phyloP scores from a whole-genome alignment of 2,113 vertebrate genomes.

The Ptyas mucosa region DNA sequence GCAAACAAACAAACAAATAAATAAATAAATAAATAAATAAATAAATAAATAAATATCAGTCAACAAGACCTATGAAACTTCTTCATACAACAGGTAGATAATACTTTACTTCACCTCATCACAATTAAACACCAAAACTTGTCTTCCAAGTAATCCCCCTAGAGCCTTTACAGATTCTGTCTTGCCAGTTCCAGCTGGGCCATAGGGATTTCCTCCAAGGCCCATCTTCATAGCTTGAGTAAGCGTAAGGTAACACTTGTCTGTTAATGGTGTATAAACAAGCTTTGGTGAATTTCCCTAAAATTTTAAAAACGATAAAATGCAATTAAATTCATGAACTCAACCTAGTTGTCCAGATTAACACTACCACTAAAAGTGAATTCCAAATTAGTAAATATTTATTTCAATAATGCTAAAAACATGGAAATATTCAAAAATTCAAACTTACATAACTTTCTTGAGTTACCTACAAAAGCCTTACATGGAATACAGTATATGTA shows the following conservation, averaged over 20 bases:
- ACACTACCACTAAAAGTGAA: not conserved
- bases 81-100: not conserved
- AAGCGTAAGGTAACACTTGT: constrained; percentile 96
- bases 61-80: not conserved
- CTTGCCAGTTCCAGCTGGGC: constrained; percentile 96
- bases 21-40: too few species aligned
- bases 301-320: constrained; percentile 31
- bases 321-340: not conserved
- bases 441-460: not conserved
- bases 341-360: not conserved
- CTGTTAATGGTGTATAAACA: constrained; percentile 94
- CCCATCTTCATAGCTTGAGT: constrained; percentile 98
- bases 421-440: not conserved
- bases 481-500: too few species aligned
- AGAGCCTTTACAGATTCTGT: constrained; percentile 97
- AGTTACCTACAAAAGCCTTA: not conserved
- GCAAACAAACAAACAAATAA: too few species aligned
- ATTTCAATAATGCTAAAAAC: not conserved
- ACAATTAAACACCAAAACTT: constrained; percentile 98
- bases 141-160: constrained; percentile 91
- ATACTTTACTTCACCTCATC: constrained; percentile 82
- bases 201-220: constrained; percentile 94
- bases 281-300: constrained; percentile 94
- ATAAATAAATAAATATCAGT: too few species aligned
- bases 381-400: not conserved